A percentile compares a stretch with the other conserved stretches of the same genome.
phyloP scores from a whole-genome alignment of 2,113 vertebrate species.

The Tyrannus savana region DNA sequence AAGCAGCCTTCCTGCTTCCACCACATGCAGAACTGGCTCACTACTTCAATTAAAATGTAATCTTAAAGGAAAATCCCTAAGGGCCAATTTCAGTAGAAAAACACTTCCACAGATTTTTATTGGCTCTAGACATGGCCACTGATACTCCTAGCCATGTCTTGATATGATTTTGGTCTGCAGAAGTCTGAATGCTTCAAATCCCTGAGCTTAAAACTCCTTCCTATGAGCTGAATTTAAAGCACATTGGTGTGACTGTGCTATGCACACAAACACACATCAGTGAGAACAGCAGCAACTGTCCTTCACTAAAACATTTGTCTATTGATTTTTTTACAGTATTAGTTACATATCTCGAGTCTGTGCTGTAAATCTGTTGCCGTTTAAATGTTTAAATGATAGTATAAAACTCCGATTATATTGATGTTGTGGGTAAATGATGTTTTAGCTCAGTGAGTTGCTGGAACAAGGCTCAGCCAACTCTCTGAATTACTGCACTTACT shows the following conservation, averaged over 20 bases:
- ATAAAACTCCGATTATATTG: conserved; percentile 46
- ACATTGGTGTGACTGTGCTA: conserved; percentile 24
- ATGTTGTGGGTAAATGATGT: conserved; percentile 5
- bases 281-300: background rate
- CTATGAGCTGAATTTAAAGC: conserved; percentile 56
- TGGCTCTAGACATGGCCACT: conserved; percentile 52
- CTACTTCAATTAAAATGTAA: conserved; percentile 73
- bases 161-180: conserved; percentile 58
- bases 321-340: conserved; percentile 51
- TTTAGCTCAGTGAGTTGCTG: background rate
- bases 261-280: conserved; percentile 7
- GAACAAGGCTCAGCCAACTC: conserved; percentile 6
- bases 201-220: conserved; percentile 51
- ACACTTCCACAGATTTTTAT: conserved; percentile 62
- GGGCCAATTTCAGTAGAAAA: conserved; percentile 68
- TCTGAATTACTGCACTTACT: conserved; percentile 53
- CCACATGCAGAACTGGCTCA: conserved; percentile 40
- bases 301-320: conserved; percentile 40
- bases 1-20: conserved; percentile 28
- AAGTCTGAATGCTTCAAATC: conserved; percentile 52
- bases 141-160: conserved; percentile 34
- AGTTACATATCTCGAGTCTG: conserved; percentile 25
- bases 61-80: conserved; percentile 69
- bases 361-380: conserved; percentile 25
- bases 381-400: conserved; percentile 38